Evolutionary conservation across 2,113 vertebrate genomes (phyloP).

Genomic region (Syngnathus floridae): DNA sequence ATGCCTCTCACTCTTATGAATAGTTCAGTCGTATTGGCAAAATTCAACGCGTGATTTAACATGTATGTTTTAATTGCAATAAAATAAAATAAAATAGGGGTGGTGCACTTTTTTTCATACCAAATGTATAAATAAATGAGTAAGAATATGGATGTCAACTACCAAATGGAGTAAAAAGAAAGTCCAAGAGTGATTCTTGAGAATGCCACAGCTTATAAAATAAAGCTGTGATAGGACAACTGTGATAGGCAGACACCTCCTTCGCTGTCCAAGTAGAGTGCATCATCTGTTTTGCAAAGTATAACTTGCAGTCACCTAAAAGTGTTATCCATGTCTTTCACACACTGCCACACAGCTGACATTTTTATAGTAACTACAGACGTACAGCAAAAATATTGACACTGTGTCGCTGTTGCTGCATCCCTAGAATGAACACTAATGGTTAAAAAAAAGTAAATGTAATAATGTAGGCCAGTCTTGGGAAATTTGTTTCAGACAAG

Average conservation of each 20-base stretch:
- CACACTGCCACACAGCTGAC: neutral
- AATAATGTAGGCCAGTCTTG: neutral
- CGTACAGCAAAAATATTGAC: neutral
- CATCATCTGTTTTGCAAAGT: neutral
- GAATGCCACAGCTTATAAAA: neutral
- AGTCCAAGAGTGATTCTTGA: neutral
- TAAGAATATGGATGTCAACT: neutral
- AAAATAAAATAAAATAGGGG: neutral
- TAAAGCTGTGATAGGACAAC: too few species aligned
- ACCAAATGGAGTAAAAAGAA: neutral
- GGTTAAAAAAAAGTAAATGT: neutral
- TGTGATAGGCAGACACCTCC: neutral
- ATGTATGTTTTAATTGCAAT: neutral
- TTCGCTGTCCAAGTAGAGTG: neutral
- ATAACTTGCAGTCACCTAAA: neutral
- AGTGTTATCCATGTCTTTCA: neutral
- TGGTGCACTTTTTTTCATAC: neutral
- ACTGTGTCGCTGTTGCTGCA: neutral
- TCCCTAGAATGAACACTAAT: neutral
- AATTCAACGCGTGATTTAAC: neutral
- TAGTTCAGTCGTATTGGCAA: neutral
- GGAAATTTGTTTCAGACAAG: constrained; percentile 5
- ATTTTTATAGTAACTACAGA: too few species aligned
- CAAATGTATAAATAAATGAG: neutral
- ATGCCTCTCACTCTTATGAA: neutral